These are phyloP conservation scores for Choristoneura rosaceana DNA, from an alignment of 2,888 invertebrate genomes.

Conservation along the genomic window DNA sequence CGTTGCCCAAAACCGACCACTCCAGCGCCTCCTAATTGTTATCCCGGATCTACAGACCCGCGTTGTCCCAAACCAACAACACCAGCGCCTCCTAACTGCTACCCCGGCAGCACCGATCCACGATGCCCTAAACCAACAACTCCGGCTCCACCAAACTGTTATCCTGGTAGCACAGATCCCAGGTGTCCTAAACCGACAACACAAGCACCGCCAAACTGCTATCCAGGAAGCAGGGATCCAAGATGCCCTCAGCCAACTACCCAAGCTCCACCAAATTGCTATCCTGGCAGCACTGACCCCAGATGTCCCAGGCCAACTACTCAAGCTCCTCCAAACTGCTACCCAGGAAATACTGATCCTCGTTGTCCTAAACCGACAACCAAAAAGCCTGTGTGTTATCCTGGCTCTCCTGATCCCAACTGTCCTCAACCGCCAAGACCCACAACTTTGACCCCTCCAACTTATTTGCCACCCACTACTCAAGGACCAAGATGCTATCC, in stretches of 20 bases:
- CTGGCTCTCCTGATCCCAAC: conserved; percentile 63
- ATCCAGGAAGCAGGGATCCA: conserved; percentile 46
- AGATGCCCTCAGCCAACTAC: conserved; percentile 56
- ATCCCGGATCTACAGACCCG: conserved; percentile 60
- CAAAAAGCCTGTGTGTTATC: conserved; percentile 50
- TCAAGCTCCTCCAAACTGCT: conserved; percentile 46
- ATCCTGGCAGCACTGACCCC: conserved; percentile 54
- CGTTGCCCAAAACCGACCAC: conserved; percentile 44
- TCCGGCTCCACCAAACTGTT: conserved; percentile 44
- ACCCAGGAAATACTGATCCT: conserved; percentile 53
- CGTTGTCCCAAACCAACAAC: conserved; percentile 53
- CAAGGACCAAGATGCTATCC: conserved; percentile 57
- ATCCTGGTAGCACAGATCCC: conserved; percentile 44
- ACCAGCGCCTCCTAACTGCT: conserved; percentile 44
- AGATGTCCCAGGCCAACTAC: conserved; percentile 51
- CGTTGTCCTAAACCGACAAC: conserved; percentile 47
- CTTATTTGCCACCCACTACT: conserved; percentile 53
- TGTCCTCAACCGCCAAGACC: conserved; percentile 62
- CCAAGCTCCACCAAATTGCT: conserved; percentile 46
- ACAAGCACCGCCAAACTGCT: conserved; percentile 45
- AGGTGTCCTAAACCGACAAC: conserved; percentile 48
- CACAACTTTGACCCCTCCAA: conserved; percentile 54
- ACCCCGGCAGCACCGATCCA: conserved; percentile 44
- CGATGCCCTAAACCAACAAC: conserved; percentile 47
- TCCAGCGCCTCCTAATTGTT: conserved; percentile 52